phyloP scores from a whole-genome alignment of 2,797 vertebrate species.

The Pipistrellus pipistrellus region DNA sequence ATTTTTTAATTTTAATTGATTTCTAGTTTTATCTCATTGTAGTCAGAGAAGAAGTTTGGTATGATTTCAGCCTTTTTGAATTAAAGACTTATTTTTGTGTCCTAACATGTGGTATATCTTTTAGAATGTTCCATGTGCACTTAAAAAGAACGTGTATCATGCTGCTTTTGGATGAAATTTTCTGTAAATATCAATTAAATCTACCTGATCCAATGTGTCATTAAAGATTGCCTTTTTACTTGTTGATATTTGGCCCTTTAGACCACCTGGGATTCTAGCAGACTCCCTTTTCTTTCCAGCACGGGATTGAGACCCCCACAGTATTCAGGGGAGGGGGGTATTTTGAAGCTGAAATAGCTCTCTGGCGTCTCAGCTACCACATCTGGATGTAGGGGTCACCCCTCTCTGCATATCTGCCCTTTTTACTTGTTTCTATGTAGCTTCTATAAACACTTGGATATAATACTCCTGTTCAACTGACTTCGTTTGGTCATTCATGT shows the following conservation, averaged over 20 bases:
- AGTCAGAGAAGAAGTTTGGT: not conserved
- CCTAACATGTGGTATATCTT: not conserved
- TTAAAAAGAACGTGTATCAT: not conserved
- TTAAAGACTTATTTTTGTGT: not conserved
- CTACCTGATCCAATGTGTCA: not conserved
- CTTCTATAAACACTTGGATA: not conserved
- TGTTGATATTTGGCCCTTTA: not conserved
- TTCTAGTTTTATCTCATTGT: not conserved
- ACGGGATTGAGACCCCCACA: not conserved
- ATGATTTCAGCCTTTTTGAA: not conserved
- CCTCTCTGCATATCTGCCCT: not conserved
- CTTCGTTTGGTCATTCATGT: not conserved
- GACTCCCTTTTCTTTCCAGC: not conserved
- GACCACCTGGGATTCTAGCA: not conserved
- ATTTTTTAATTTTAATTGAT: not conserved
- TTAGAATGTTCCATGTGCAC: not conserved
- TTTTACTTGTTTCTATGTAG: not conserved
- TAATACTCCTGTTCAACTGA: not conserved
- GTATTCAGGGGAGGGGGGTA: not conserved
- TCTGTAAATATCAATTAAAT: not conserved
- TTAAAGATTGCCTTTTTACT: not conserved
- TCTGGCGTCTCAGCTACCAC: not conserved
- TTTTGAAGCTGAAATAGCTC: not conserved
- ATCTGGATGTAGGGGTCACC: not conserved
- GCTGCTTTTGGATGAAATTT: not conserved